Percentiles rank a stretch among this genome's conserved stretches.
Evolutionary conservation across 2,797 vertebrate species (phyloP).

Genomic region (Petrocephalus schoutedeni): DNA sequence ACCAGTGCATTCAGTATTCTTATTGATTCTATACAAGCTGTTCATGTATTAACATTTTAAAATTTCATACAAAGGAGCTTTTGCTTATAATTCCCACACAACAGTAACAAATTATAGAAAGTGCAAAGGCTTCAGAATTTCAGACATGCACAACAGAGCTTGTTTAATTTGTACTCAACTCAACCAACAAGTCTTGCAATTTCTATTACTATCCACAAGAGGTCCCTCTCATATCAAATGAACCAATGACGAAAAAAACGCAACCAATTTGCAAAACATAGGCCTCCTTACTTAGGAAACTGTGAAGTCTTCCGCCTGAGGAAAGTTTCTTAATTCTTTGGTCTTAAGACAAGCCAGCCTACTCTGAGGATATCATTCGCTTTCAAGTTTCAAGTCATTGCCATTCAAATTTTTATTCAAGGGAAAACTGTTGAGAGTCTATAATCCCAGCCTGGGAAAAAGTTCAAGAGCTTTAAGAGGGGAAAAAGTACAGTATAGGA

Average conservation of each 20-base stretch:
- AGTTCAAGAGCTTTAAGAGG: neutral
- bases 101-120: neutral
- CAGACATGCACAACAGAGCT: neutral
- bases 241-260: neutral
- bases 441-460: conserved; percentile 24
- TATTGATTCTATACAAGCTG: neutral
- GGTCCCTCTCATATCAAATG: conserved; percentile 53
- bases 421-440: conserved; percentile 27
- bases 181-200: neutral
- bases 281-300: neutral
- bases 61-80: neutral
- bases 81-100: neutral
- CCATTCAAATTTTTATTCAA: conserved; percentile 12
- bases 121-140: neutral
- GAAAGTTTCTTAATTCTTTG: conserved; percentile 2
- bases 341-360: neutral
- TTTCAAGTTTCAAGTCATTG: conserved; percentile 9
- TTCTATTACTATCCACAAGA: conserved; percentile 58
- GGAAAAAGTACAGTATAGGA: neutral
- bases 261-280: neutral
- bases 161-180: neutral
- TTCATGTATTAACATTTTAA: neutral
- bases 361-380: conserved; percentile 5
- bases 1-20: neutral
- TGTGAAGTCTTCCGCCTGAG: neutral